Percentiles rank a stretch among this genome's conserved stretches.
phyloP scores from a whole-genome alignment of 2,113 vertebrate genomes.

The Columba livia region DNA sequence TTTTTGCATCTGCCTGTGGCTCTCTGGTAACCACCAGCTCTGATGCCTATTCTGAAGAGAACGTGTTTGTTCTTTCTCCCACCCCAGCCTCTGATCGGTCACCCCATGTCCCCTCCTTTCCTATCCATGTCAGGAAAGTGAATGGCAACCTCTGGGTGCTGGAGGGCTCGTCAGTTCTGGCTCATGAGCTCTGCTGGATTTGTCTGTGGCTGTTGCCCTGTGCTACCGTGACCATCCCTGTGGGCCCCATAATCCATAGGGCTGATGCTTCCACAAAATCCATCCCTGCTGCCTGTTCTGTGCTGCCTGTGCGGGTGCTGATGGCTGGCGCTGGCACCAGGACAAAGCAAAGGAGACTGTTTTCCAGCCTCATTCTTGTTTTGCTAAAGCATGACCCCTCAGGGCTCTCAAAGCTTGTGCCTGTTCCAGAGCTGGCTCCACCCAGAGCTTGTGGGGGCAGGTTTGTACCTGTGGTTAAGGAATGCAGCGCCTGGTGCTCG shows the following conservation, averaged over 20 bases:
- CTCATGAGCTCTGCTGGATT: not conserved
- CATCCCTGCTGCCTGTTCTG: not conserved
- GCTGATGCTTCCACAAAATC: not conserved
- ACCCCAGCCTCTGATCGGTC: not conserved
- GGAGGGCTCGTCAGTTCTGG: not conserved
- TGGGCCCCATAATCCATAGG: accelerated
- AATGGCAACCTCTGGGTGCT: not conserved
- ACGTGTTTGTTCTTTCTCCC: not conserved
- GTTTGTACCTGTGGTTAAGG: not conserved
- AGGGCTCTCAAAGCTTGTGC: not conserved
- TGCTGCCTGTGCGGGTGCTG: not conserved
- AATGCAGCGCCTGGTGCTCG: not conserved
- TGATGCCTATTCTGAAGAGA: not conserved
- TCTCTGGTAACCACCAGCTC: not conserved
- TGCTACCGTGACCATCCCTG: not conserved
- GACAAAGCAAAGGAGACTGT: not conserved
- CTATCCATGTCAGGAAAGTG: not conserved
- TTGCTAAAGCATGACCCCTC: not conserved
- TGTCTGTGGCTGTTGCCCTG: not conserved
- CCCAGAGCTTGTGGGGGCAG: not conserved
- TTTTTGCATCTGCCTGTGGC: not conserved
- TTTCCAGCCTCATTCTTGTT: not conserved
- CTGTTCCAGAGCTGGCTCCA: not conserved
- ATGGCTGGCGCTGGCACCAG: not conserved
- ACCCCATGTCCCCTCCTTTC: accelerated